Base-by-base conservation (phyloP, 2,113 vertebrate genomes). In the Sisor rabdophorus region DNA sequence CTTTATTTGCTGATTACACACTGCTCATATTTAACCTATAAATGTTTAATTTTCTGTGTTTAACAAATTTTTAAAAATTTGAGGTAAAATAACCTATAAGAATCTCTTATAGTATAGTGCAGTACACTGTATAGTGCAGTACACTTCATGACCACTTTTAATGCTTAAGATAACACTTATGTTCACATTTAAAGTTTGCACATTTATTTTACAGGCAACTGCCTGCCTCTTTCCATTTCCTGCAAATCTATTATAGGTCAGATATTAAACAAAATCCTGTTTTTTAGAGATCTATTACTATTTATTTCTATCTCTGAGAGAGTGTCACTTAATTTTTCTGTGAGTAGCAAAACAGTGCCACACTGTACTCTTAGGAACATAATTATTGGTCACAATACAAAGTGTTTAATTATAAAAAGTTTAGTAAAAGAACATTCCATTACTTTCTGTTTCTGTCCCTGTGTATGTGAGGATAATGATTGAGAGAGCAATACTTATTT, bases 191-290 rank as follows among this genome's bases (percentile, higher is more conserved):
- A 63, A 70, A 54, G 28, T 74, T 26, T 71, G 24, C 26, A 52
- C n/a, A 73, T 36, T 81, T 36, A 5, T 81, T 73, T 81, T 81
- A 78, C 63, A 81, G 70, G 64, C 74, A 75, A 63, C 40, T 54
- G 59, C 20, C 70, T 40, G 12, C 16, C 22, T 48, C 19, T 58
- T 4, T 65, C 10, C 22, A 24, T 28, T 32, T 52, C 7, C 26
- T 19, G 32, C 32, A 36, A 36, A 36, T 36, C 32, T 3, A 36
- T 36, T 36, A 3, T 36, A 36, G 3, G 32, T 36, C 32, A 36
- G 32, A 36, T 36, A 36, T 36, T 6, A 3, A 6, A 36, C 32
- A 36, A 36, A 36, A 36, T 36, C 32, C 32, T 36, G 32, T 36
- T 6, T 36, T 36, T 36, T 36, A 36, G 6, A 36, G 6, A 36